These are phyloP conservation scores for Heliconius charithonia DNA, from an alignment of 2,888 invertebrate species.

Conservation along the genomic window DNA sequence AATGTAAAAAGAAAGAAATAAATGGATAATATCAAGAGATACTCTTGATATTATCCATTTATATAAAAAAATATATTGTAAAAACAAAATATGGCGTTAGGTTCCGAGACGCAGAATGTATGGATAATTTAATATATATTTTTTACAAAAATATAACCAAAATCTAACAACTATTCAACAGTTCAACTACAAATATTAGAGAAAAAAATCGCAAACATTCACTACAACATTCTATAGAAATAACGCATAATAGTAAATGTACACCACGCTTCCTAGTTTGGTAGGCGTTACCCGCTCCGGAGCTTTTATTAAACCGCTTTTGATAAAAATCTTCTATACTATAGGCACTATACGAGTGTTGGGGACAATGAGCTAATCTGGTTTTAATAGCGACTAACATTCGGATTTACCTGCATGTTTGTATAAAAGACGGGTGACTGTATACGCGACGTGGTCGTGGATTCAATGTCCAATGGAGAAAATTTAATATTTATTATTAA, in stretches of 20 bases:
- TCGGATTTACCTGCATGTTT: neutral
- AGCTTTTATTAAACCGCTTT: constrained; percentile 34
- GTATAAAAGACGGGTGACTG: neutral
- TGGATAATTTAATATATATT: too few species aligned
- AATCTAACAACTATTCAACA: neutral
- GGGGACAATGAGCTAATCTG: constrained; percentile 25
- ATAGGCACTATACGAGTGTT: neutral
- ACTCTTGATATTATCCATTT: too few species aligned
- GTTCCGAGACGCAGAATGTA: too few species aligned
- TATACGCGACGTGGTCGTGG: too few species aligned
- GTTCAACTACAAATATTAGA: neutral
- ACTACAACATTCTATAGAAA: constrained; percentile 31
- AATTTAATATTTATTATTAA: too few species aligned
- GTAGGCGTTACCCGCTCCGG: constrained; percentile 45
- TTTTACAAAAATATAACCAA: neutral
- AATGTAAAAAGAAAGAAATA: too few species aligned
- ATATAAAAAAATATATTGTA: too few species aligned
- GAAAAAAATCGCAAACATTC: constrained; percentile 19
- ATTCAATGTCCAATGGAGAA: too few species aligned
- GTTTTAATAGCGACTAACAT: neutral
- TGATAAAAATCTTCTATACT: constrained; percentile 29
- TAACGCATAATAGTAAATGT: constrained; percentile 44
- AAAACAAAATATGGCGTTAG: too few species aligned
- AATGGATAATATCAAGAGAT: too few species aligned
- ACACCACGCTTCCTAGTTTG: constrained; percentile 51